phyloP scores from a whole-genome alignment of 2,797 vertebrate genomes.

The Delichon dasypus region DNA sequence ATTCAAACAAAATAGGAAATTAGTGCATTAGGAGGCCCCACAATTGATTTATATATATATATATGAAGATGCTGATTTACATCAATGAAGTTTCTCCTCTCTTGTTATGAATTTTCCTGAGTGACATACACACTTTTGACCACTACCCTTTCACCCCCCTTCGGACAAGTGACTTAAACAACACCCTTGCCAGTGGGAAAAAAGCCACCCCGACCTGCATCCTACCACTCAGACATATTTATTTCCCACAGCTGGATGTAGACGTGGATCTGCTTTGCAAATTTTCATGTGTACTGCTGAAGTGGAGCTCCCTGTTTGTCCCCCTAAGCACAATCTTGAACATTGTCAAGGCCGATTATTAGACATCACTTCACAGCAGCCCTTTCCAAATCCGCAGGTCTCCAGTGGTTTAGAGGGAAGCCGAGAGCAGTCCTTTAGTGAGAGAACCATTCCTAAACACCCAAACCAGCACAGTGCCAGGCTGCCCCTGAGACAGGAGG shows the following conservation, averaged over 20 bases:
- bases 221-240: neutral
- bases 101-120: neutral
- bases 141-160: fast-evolving
- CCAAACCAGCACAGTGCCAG: neutral
- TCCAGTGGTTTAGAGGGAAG: neutral
- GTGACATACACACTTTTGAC: neutral
- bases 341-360: slow-evolving; percentile 50
- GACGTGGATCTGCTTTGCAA: neutral
- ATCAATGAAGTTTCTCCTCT: neutral
- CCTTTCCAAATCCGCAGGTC: neutral
- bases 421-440: neutral
- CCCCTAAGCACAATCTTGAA: slow-evolving; percentile 40
- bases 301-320: slow-evolving; percentile 15
- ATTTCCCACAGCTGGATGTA: neutral
- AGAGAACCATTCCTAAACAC: neutral
- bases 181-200: neutral
- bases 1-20: slow-evolving; percentile 48
- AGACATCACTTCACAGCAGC: slow-evolving; percentile 38
- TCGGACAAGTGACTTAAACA: neutral
- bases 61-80: neutral
- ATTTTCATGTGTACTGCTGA: neutral
- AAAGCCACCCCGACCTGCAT: neutral
- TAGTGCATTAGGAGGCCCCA: slow-evolving; percentile 29
- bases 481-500: slow-evolving; percentile 15
- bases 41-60: neutral